A percentile compares a stretch with the other conserved stretches of the same genome.
phyloP scores from a whole-genome alignment of 2,797 vertebrate genomes.

The Pipistrellus kuhlii region DNA sequence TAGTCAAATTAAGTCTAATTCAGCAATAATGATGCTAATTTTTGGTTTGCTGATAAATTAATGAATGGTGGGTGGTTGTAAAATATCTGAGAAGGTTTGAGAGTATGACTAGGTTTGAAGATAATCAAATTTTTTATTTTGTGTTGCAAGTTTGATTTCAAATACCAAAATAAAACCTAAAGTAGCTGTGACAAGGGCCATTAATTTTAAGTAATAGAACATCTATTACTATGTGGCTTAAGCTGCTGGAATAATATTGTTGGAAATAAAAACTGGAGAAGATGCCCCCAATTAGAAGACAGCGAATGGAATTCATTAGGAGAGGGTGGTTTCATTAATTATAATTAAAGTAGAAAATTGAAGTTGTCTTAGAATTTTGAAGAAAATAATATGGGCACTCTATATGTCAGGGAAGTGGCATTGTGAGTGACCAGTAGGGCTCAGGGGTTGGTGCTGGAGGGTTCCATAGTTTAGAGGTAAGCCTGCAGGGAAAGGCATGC shows the following conservation, averaged over 20 bases:
- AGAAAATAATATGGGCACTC: background rate
- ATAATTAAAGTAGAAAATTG: background rate
- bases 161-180: background rate
- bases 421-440: background rate
- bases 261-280: background rate
- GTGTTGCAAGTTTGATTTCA: background rate
- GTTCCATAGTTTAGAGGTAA: slow-evolving; percentile 82
- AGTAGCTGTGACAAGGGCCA: background rate
- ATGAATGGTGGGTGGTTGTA: background rate
- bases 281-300: background rate
- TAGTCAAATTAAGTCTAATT: slow-evolving; percentile 72
- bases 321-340: background rate
- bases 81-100: background rate
- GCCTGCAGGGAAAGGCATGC: background rate
- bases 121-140: background rate
- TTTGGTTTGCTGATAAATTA: slow-evolving; percentile 56
- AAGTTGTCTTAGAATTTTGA: background rate
- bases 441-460: slow-evolving; percentile 69
- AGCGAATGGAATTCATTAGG: background rate
- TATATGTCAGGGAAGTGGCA: background rate
- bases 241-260: background rate
- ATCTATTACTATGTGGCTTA: background rate
- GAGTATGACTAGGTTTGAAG: background rate
- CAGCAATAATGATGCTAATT: background rate
- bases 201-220: background rate